phyloP scores from a whole-genome alignment of 2,888 invertebrate genomes.

The Nymphalis urticae region DNA sequence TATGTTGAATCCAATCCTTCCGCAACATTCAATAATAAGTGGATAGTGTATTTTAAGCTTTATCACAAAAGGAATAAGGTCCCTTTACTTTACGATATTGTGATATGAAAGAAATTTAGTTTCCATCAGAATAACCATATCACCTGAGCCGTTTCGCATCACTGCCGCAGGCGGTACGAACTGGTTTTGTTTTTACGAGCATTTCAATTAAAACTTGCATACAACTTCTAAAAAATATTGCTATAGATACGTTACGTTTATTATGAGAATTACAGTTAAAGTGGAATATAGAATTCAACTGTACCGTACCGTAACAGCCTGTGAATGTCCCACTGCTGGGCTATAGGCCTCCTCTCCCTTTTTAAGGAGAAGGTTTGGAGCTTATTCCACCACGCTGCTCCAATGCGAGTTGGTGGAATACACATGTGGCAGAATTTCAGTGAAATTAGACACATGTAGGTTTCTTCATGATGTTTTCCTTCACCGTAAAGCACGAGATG shows the following conservation, averaged over 20 bases:
- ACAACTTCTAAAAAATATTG: neutral
- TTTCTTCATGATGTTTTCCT: no score
- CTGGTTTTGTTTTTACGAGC: constrained; percentile 10
- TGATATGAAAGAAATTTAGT: constrained; percentile 19
- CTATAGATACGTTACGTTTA: neutral
- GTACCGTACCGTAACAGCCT: no score
- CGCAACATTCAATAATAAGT: constrained; percentile 1
- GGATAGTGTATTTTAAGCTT: neutral
- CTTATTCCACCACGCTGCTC: no score
- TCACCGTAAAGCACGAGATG: no score
- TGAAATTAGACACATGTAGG: no score
- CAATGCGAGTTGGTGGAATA: no score
- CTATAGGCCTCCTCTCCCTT: no score
- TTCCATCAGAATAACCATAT: constrained; percentile 10
- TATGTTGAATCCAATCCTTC: constrained; percentile 22
- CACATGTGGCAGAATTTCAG: no score
- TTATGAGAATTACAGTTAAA: neutral
- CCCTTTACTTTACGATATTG: neutral
- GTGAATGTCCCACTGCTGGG: no score
- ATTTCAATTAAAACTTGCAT: constrained; percentile 14
- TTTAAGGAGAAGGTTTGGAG: no score
- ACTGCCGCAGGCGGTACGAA: constrained; percentile 7
- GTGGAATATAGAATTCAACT: no score
- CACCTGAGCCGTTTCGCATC: constrained; percentile 12
- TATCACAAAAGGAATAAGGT: constrained; percentile 1